Evolutionary conservation across 2,888 invertebrate species (phyloP), one percentile per base, ranked within the genome.

Genomic region (Tinea semifulvella): DNA sequence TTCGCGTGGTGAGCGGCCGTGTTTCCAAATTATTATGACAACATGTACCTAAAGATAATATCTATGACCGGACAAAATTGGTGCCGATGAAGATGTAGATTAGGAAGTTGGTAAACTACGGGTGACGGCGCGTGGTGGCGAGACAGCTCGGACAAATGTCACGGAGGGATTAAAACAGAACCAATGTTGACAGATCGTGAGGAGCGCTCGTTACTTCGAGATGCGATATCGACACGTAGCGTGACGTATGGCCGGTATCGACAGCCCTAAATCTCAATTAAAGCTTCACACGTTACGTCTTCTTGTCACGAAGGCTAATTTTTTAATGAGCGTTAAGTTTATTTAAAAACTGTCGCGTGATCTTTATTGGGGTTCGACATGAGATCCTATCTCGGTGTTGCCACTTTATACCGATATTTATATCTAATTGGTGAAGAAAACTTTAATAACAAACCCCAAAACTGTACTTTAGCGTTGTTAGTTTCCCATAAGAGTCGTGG

Each of bases 211-310:
- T 31, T 31, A 31, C 13, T 38, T n/a, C 26, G 42, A 36, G 42
- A 45, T 20, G 19, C 42, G 68, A 65, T 62, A 66, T 68, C 70
- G 60, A 68, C 75, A 75, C 70, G 75, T 73, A 57, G 73, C 62
- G 69, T 72, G 69, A 73, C 65, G 62, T 61, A 71, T 63, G 58
- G 60, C 59, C 22, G 14, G n/a, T 19, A 40, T 40, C 20, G 20
- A 22, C 20, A 11, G 22, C n/a, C 7, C 13, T 40, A 40, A 40
- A 40, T 40, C 22, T 40, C 40, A 40, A 20, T 40, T 40, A 40
- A 40, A 20, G 18, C 40, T 40, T 40, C n/a, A 17, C 40, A 17
- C 22, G 40, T 14, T 40, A 40, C 17, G 18, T 36, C 17, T 36
- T 18, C 18, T 36, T 36, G 36, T 17, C 36, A 36, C 36, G 36